Percentiles rank a stretch among this genome's conserved stretches.
phyloP scores from a whole-genome alignment of 2,888 invertebrate genomes.

The Crossocerus cetratus region DNA sequence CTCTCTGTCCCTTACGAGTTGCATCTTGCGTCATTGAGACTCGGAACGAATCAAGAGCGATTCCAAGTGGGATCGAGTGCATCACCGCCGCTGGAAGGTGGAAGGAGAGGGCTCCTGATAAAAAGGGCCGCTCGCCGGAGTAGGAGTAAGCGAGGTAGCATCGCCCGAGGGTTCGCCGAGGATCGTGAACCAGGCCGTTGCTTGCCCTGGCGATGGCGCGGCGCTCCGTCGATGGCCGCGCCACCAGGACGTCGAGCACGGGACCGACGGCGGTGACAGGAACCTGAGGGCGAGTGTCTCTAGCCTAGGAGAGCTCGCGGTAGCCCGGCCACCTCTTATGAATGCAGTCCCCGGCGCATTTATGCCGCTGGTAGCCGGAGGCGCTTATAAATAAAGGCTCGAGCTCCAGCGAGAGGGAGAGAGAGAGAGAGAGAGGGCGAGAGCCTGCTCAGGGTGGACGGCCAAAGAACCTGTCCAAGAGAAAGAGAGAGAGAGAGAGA shows the following conservation, averaged over 20 bases:
- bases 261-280: slow-evolving; percentile 32
- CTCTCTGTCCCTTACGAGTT: too few relatives aligned
- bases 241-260: slow-evolving; percentile 31
- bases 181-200: slow-evolving; percentile 67
- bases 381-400: slow-evolving; percentile 73
- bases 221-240: slow-evolving; percentile 53
- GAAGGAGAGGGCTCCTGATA: slow-evolving; percentile 25
- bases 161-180: slow-evolving; percentile 57
- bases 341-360: slow-evolving; percentile 71
- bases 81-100: neutral
- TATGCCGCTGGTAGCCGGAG: slow-evolving; percentile 66
- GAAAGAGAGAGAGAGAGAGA: slow-evolving; percentile 11
- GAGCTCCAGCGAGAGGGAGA: slow-evolving; percentile 19
- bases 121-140: slow-evolving; percentile 50
- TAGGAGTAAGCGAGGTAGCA: slow-evolving; percentile 69
- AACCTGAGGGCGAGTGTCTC: slow-evolving; percentile 16
- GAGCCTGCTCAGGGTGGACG: slow-evolving; percentile 27
- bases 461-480: slow-evolving; percentile 17
- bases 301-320: slow-evolving; percentile 57
- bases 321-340: slow-evolving; percentile 58
- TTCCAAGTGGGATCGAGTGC: neutral
- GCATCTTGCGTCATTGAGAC: too few relatives aligned
- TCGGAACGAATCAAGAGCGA: neutral
- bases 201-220: slow-evolving; percentile 53
- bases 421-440: slow-evolving; percentile 28